These are phyloP conservation scores for Podocnemis expansa DNA, from an alignment of 2,113 vertebrate species.

Conservation along the genomic window DNA sequence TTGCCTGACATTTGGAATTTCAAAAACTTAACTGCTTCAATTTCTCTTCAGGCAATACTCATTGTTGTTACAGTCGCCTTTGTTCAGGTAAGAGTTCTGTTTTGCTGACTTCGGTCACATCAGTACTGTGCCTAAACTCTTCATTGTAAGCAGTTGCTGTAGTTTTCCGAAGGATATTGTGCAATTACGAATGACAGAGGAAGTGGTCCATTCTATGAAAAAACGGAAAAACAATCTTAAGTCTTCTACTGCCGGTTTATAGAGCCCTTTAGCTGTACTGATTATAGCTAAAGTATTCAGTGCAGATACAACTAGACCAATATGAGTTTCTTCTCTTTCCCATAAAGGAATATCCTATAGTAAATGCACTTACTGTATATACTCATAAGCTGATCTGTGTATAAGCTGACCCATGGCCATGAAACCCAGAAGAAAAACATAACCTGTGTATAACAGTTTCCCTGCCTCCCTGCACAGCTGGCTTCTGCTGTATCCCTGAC, in stretches of 20 bases:
- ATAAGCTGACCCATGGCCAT: too few species aligned
- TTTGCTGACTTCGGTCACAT: not conserved
- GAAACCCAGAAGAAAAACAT: too few species aligned
- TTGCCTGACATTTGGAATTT: not conserved
- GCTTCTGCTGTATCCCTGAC: too few species aligned
- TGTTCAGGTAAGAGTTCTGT: conserved; percentile 87
- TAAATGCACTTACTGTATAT: too few species aligned
- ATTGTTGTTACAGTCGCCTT: conserved; percentile 98
- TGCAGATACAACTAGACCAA: too few species aligned
- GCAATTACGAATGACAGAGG: not conserved
- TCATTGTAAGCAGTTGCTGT: not conserved
- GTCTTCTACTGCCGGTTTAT: not conserved
- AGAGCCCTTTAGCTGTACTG: not conserved
- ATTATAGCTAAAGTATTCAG: not conserved
- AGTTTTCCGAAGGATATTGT: not conserved
- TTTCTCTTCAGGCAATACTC: conserved; percentile 89
- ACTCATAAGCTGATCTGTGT: too few species aligned
- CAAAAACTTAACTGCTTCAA: not conserved
- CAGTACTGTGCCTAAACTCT: not conserved
- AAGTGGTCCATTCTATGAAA: not conserved
- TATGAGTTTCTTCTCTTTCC: too few species aligned
- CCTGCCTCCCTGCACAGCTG: too few species aligned
- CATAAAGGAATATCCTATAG: too few species aligned
- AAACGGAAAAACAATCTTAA: not conserved
- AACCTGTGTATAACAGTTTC: too few species aligned